Evolutionary conservation across 2,113 vertebrate genomes (phyloP).

Genomic region (Notarius quadriscutis): DNA sequence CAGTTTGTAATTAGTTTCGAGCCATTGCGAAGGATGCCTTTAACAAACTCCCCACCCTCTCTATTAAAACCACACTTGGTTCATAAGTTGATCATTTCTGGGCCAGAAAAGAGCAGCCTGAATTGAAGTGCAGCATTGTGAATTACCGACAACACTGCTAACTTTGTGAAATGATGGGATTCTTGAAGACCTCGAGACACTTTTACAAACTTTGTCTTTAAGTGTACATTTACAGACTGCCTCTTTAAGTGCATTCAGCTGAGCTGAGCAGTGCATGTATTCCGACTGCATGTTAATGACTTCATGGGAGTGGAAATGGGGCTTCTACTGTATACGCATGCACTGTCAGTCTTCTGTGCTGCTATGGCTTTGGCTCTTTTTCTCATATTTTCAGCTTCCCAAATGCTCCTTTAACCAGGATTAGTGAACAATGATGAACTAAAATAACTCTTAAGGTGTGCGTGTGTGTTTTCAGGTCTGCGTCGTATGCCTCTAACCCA

Average conservation of each 20-base stretch:
- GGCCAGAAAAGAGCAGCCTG: neutral
- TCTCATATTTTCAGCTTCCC: neutral
- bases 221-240: neutral
- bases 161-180: neutral
- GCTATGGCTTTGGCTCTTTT: neutral
- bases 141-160: neutral
- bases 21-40: neutral
- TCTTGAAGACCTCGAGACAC: neutral
- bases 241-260: slow-evolving; percentile 7
- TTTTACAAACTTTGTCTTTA: neutral
- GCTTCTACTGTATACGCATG: neutral
- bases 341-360: neutral
- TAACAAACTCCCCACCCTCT: neutral
- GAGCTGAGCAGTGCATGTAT: slow-evolving; percentile 20
- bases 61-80: neutral
- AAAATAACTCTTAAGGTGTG: neutral
- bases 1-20: neutral
- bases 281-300: neutral
- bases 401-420: neutral
- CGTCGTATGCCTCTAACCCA: slow-evolving; percentile 87
- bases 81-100: neutral
- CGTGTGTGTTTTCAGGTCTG: slow-evolving; percentile 69
- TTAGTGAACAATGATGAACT: neutral
- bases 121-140: neutral
- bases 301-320: neutral